Evolutionary conservation across 2,113 vertebrate genomes (phyloP), one percentile per base, ranked within the genome.

Genomic region (Holacanthus passer): DNA sequence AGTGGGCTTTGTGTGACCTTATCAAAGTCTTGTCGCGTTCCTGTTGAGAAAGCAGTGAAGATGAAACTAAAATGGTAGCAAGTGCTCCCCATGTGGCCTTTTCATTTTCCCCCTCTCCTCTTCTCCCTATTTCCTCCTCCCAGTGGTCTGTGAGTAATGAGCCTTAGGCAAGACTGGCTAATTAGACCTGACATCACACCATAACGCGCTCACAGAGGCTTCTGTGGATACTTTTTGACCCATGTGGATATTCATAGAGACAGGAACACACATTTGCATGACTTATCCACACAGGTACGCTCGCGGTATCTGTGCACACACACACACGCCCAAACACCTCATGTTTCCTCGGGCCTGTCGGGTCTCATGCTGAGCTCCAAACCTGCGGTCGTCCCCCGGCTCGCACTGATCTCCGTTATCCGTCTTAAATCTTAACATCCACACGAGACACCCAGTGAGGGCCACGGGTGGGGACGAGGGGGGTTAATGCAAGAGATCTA

Each of bases 181-280:
- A 94, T 94, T 95, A 92, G 84, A 94, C 86, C 79, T 82, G 92
- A 93, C 92, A 93, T 91, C 88, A 88, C 85, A 91, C 92, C 85
- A 74, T 82, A 87, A 91, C 80, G 59, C 20, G 20, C 89, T 86
- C 81, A 60, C 53, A 29, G 22, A 19, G 27, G 69, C 80, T 83
- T 73, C 83, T 77, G 65, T 77, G 74, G 79, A 79, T 85, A 43
- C 41, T 48, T 73, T 58, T 47, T 82, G 78, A 77, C 82, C 80
- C 59, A 52, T 58, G 73, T n/a, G 14, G 43, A 82, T 85, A 80
- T 85, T 83, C 59, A 72, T 22, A 50, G 64, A 77, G 58, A 70
- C 71, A 65, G 10, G 59, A 35, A 84, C 81, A 0, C 0, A 22
- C 32, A 63, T 41, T 14, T 39, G 37, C n/a, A 60, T 24, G 4